Evolutionary conservation across 2,797 vertebrate species (phyloP), one percentile per base, ranked within the genome.

Genomic region (Chaetodon trifasciatus): DNA sequence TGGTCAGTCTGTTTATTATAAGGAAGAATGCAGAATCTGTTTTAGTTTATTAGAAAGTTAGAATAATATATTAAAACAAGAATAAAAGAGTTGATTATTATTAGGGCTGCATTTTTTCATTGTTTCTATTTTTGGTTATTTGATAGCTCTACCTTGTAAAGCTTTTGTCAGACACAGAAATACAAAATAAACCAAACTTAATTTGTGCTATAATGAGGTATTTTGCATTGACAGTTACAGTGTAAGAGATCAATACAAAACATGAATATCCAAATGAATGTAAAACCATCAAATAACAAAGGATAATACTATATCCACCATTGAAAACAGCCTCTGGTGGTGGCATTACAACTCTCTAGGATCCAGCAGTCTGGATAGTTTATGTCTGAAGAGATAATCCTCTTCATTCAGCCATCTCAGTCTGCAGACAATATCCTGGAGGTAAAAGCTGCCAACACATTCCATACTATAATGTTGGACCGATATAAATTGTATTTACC

Each of bases 401-500:
- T 81, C 82, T 74, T 88, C 85, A 88, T 90, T 92, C 90, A 89
- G 87, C 79, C 88, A 87, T 89, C 88, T 83, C 88, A 3, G 76
- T 84, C 86, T 87, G 83, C 90, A 93, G 82, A 93, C 85, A 86
- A 90, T 88, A 74, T 92, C 92, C 94, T 84, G 86, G 78, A 92
- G 90, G 91, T 92, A 95, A 88, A 92, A 93, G 95, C 95, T 92
- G 94, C 95, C 93, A 93, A 93, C 92, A 93, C 93, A 95, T 96
- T 95, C 93, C 91, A 94, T 75, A 78, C 83, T 78, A 95, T 96
- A 95, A 96, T 96, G 96, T 96, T 97, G 95, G 93, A 96, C 97
- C 94, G 93, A 94, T 96, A 96, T 81, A 97, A 96, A 98, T 97
- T 96, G 96, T 95, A 96, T 97, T 97, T 94, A 95, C 96, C 95